Conservation (phyloP, 2,113 vertebrate genomes). For the Cinclus mexicanus region DNA sequence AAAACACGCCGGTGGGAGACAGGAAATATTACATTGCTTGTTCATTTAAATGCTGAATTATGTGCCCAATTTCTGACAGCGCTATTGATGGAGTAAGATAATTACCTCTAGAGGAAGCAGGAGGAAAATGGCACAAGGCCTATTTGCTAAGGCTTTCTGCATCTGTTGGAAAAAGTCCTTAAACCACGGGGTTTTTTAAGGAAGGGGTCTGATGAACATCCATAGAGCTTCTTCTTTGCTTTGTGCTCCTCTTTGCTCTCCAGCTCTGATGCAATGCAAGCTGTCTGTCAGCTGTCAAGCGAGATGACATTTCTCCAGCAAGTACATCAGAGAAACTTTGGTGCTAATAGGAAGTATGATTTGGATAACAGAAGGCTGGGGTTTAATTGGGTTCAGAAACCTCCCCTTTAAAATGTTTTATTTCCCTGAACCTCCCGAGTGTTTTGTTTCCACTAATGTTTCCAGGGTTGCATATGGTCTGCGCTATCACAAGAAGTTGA, state of each 20-base stretch:
- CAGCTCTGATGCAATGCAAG: conserved; percentile 54
- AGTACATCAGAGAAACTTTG: conserved; percentile 62
- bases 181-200: neutral
- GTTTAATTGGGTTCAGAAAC: conserved; percentile 75
- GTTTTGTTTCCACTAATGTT: conserved; percentile 67
- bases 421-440: conserved; percentile 24
- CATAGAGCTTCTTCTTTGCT: conserved; percentile 15
- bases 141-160: conserved; percentile 60
- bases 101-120: conserved; percentile 77
- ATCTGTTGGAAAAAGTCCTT: conserved; percentile 1
- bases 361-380: conserved; percentile 65
- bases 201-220: conserved; percentile 7
- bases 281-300: conserved; percentile 62
- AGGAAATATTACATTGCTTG: conserved; percentile 82
- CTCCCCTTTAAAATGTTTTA: conserved; percentile 58
- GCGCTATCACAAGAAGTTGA: conserved; percentile 78
- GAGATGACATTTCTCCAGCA: conserved; percentile 55
- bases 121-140: conserved; percentile 60
- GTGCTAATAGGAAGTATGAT: conserved; percentile 62
- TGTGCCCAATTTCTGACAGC: conserved; percentile 74
- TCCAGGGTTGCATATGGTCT: conserved; percentile 66
- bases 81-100: conserved; percentile 84
- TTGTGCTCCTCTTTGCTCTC: conserved; percentile 54
- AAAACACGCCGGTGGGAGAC: conserved; percentile 73
- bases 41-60: conserved; percentile 87